Evolutionary conservation across 2,888 invertebrate species (phyloP).

Genomic region (Himalopsyche tibetana): DNA sequence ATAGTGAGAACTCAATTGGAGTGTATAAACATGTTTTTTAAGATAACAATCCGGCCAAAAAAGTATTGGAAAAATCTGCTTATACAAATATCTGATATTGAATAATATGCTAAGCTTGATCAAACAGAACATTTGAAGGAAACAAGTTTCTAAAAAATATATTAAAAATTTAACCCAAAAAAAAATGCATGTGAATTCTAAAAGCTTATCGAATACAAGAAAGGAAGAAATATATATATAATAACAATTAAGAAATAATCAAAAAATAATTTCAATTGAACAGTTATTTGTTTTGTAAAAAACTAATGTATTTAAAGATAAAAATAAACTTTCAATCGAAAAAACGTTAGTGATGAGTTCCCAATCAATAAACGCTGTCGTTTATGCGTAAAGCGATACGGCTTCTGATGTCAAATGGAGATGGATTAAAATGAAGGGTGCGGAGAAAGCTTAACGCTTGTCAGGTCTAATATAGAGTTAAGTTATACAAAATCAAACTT

Average conservation of each 20-base stretch:
- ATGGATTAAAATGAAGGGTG: slow-evolving; percentile 35
- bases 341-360: background rate
- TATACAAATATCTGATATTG: too few species aligned
- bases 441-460: slow-evolving; percentile 11
- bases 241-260: too few species aligned
- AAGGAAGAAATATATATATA: too few species aligned
- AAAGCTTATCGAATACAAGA: too few species aligned
- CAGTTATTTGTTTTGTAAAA: background rate
- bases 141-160: too few species aligned
- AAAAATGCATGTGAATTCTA: too few species aligned
- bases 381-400: slow-evolving; percentile 18
- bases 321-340: background rate
- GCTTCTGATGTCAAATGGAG: background rate
- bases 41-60: background rate
- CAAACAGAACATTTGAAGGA: too few species aligned
- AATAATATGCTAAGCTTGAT: too few species aligned
- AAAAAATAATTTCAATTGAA: too few species aligned
- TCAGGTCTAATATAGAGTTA: slow-evolving; percentile 24
- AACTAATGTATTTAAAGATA: background rate
- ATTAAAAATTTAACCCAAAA: too few species aligned
- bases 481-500: slow-evolving; percentile 42
- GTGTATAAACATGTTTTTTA: slow-evolving; percentile 3
- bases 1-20: slow-evolving; percentile 25
- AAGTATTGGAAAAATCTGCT: background rate
- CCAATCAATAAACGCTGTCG: background rate